Conservation (phyloP, 2,113 vertebrate species). For the Pseudonaja textilis region DNA sequence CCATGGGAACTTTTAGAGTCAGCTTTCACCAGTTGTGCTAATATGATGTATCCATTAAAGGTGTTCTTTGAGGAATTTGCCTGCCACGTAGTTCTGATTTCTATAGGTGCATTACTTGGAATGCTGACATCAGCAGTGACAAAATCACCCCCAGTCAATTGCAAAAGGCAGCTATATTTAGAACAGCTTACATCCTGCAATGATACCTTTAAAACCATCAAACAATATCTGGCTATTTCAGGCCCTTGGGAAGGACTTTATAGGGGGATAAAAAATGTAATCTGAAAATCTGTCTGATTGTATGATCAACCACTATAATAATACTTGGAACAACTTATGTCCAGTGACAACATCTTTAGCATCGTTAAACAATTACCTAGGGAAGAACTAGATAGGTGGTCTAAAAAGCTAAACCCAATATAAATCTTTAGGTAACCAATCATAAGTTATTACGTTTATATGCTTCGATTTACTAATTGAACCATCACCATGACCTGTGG, state of each 20-base stretch:
- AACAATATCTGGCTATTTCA: background rate
- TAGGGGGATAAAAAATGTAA: background rate
- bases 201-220: background rate
- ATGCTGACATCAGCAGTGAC: background rate
- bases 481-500: background rate
- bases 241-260: background rate
- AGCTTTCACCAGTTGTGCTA: too few relatives aligned
- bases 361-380: background rate
- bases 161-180: background rate
- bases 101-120: too few relatives aligned
- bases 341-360: background rate
- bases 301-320: background rate
- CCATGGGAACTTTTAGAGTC: too few relatives aligned
- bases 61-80: too few relatives aligned
- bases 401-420: background rate
- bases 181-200: background rate
- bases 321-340: background rate
- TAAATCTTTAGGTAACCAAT: background rate
- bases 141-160: background rate
- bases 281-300: background rate
- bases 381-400: background rate
- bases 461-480: background rate
- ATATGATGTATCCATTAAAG: too few relatives aligned
- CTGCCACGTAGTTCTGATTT: too few relatives aligned
- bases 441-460: background rate